A percentile compares a stretch with the other conserved stretches of the same genome.
These are phyloP conservation scores for Brachyhypopomus occidentalis DNA, from an alignment of 2,113 vertebrate species.

Conservation along the genomic window DNA sequence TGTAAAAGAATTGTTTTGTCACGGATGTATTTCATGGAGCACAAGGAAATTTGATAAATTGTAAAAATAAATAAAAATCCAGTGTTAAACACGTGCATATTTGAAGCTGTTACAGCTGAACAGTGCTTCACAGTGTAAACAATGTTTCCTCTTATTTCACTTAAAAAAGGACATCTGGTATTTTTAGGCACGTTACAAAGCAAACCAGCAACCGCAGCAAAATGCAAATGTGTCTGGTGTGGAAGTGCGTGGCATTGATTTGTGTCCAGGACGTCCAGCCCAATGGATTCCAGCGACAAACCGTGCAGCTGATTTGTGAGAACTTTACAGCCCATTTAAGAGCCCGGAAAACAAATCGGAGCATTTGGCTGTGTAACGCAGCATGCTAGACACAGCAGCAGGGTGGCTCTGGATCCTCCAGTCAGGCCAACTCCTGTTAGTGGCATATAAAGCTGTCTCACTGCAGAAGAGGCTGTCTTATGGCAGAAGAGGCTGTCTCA, in stretches of 20 bases:
- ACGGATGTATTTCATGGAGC: too few species aligned
- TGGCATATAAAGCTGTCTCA: not conserved
- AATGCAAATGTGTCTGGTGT: slow-evolving; percentile 44
- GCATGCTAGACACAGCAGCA: not conserved
- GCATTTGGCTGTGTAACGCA: not conserved
- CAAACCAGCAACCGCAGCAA: slow-evolving; percentile 30
- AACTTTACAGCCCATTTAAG: slow-evolving; percentile 14
- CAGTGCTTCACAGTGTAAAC: slow-evolving; percentile 5
- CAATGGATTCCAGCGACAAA: slow-evolving; percentile 15
- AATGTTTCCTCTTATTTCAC: not conserved
- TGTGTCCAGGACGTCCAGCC: slow-evolving; percentile 26
- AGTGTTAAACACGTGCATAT: not conserved
- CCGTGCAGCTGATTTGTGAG: slow-evolving; percentile 37
- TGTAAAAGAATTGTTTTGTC: too few species aligned
- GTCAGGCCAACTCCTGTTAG: not conserved
- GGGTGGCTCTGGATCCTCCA: not conserved
- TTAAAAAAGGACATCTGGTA: slow-evolving; percentile 2
- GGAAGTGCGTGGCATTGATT: slow-evolving; percentile 41
- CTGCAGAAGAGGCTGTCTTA: not conserved
- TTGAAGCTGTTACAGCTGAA: not conserved
- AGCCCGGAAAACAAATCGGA: not conserved
- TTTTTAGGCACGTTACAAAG: slow-evolving; percentile 29
- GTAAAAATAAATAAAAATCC: too few species aligned
- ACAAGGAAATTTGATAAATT: too few species aligned
- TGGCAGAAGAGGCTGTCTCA: not conserved